A percentile compares a stretch with the other conserved stretches of the same genome.
Conservation (phyloP, 1,140 invertebrate genomes). For the Cyphomyrmex costatus region DNA sequence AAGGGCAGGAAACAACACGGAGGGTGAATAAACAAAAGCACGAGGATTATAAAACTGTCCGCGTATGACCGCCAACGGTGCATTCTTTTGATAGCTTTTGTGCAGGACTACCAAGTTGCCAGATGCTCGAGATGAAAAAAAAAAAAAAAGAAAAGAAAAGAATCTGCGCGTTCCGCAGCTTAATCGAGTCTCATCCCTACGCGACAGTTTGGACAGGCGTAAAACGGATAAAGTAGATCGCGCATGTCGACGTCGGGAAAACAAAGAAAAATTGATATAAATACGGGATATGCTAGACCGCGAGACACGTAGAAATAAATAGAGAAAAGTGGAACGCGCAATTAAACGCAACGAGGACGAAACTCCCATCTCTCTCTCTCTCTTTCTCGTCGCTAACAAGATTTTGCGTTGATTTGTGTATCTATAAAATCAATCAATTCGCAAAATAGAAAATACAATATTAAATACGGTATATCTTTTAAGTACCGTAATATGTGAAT, state of each 20-base stretch:
- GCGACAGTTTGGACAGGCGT: slow-evolving; percentile 59
- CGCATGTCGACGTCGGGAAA: slow-evolving; percentile 32
- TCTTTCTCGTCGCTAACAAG: background rate
- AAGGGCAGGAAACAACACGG: slow-evolving; percentile 24
- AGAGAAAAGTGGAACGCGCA: background rate
- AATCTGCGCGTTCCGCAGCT: slow-evolving; percentile 46
- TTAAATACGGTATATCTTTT: too few species aligned
- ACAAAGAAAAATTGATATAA: slow-evolving; percentile 51
- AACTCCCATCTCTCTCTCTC: background rate
- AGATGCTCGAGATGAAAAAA: slow-evolving; percentile 14
- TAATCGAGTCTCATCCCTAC: slow-evolving; percentile 54
- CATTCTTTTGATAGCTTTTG: slow-evolving; percentile 47
- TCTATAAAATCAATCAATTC: background rate
- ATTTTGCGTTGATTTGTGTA: background rate
- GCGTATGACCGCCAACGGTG: slow-evolving; percentile 31
- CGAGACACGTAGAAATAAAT: slow-evolving; percentile 18
- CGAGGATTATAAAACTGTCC: slow-evolving; percentile 50
- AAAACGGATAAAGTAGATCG: slow-evolving; percentile 59
- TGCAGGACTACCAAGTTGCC: background rate
- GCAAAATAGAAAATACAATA: background rate
- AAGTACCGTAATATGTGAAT: too few species aligned
- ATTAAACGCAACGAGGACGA: background rate
- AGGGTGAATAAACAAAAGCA: slow-evolving; percentile 23
- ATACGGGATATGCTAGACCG: slow-evolving; percentile 8
- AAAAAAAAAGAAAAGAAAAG: background rate